phyloP scores from a whole-genome alignment of 2,113 vertebrate species.

The Polypterus senegalus region DNA sequence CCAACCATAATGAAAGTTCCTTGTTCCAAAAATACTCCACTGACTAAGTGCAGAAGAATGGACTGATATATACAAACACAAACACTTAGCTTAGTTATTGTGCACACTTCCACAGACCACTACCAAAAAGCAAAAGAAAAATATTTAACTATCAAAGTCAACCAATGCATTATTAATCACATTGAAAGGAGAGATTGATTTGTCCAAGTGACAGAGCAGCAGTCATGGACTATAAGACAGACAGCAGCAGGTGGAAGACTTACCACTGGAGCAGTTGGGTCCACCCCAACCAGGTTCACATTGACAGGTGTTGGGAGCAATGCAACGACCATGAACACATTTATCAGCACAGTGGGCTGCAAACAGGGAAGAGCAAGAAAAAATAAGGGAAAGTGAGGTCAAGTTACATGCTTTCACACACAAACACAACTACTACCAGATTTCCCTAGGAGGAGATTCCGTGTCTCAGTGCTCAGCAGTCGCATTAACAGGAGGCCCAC shows the following conservation, averaged over 20 bases:
- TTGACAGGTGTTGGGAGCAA: slow-evolving; percentile 96
- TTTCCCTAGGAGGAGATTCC: too few species aligned
- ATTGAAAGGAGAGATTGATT: background rate
- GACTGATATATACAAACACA: too few species aligned
- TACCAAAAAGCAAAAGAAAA: background rate
- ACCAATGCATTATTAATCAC: too few species aligned
- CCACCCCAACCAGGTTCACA: slow-evolving; percentile 98
- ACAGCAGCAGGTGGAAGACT: slow-evolving; percentile 73
- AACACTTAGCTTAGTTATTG: too few species aligned
- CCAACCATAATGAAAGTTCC: too few species aligned
- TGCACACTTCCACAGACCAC: background rate
- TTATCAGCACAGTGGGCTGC: slow-evolving; percentile 86
- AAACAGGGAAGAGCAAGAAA: slow-evolving; percentile 29
- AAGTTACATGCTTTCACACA: slow-evolving; percentile 22
- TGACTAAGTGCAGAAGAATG: too few species aligned
- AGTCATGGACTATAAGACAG: slow-evolving; percentile 28
- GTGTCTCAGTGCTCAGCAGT: too few species aligned
- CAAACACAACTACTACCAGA: background rate
- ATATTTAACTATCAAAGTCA: too few species aligned
- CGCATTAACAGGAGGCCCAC: too few species aligned
- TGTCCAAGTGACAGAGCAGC: slow-evolving; percentile 1
- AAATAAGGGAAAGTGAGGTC: slow-evolving; percentile 33
- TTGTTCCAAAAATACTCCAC: too few species aligned
- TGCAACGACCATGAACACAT: slow-evolving; percentile 87
- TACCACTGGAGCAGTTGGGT: slow-evolving; percentile 92